Evolutionary conservation across 2,113 vertebrate genomes (phyloP), one percentile per base, ranked within the genome.

Genomic region (Sinocyclocheilus grahami): DNA sequence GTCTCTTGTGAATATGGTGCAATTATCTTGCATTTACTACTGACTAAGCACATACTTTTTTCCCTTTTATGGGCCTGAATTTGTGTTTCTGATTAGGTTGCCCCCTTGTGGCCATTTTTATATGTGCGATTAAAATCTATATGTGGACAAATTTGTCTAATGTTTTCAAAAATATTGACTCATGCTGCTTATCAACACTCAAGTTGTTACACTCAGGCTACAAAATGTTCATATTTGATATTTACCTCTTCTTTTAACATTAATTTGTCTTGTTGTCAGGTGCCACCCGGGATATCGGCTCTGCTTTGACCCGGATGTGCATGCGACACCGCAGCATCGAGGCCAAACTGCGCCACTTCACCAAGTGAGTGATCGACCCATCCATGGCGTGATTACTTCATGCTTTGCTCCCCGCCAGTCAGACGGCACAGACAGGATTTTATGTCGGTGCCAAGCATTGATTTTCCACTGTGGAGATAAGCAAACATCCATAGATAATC

Each of bases 261-360:
- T 12, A 0, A 5, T 67, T 67, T 77, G 13, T 83, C 39, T 48
- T 65, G 20, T 87, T 83, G 51, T 83, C 93, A 99, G 98, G 98
- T 88, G 98, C 97, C 93, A 99, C 98, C 0, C 94, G 98, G 88
- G 98, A 99, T 90, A 97, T 99, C 0, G 98, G 98, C 91, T 99
- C 98, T 0, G 98, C 98, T 0, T 95, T 99, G 93, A 99, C 98
- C 11, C 97, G 98, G 81, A 99, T 99, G 98, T 99, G 98, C 86
- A 99, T 99, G 98, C 93, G 98, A 11, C 98, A 99, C 91, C 97
- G 98, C 89, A 99, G 98, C 95, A 99, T 99, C 14, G 98, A 99
- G 92, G 92, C 97, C 89, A 99, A 99, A 92, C 95, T 99, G 92
- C 96, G 97, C 80, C 97, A 98, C 92, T 99, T 99, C 93, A 98